Evolutionary conservation across 2,113 vertebrate species (phyloP).

Genomic region (Maccullochella peelii): DNA sequence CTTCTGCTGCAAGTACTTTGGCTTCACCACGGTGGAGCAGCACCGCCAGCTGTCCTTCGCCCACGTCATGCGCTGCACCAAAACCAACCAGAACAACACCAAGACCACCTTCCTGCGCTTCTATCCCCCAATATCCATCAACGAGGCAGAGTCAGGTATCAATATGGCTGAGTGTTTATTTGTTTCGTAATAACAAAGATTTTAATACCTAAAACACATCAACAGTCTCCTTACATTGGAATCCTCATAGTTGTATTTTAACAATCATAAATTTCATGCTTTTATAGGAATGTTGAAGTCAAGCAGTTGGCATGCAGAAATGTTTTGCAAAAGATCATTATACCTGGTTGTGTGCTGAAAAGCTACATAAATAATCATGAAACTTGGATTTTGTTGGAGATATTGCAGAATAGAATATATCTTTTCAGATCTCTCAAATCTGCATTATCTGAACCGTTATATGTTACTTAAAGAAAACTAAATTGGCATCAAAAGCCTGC

Average conservation of each 20-base stretch:
- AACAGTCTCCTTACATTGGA: background rate
- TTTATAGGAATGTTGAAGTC: background rate
- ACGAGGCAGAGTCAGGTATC: constrained; percentile 69
- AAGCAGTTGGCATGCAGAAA: background rate
- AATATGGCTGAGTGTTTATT: fast-evolving
- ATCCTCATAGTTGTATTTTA: background rate
- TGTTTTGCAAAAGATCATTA: background rate
- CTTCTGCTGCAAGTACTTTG: constrained; percentile 98
- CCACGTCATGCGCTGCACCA: constrained; percentile 93
- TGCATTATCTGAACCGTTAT: background rate
- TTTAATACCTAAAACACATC: background rate
- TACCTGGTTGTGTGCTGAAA: too few species aligned
- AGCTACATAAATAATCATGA: too few species aligned
- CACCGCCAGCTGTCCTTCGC: constrained; percentile 96
- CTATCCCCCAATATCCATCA: constrained; percentile 88
- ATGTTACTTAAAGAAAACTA: too few species aligned
- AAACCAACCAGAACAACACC: constrained; percentile 88
- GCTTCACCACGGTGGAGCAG: constrained; percentile 91
- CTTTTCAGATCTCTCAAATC: too few species aligned
- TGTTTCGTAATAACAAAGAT: background rate
- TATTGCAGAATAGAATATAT: background rate
- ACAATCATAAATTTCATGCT: background rate
- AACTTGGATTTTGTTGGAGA: too few species aligned
- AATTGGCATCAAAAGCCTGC: too few species aligned
- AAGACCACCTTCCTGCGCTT: constrained; percentile 95